phyloP scores from a whole-genome alignment of 1,140 invertebrate species.

The Ceratoteleas bidentatus region DNA sequence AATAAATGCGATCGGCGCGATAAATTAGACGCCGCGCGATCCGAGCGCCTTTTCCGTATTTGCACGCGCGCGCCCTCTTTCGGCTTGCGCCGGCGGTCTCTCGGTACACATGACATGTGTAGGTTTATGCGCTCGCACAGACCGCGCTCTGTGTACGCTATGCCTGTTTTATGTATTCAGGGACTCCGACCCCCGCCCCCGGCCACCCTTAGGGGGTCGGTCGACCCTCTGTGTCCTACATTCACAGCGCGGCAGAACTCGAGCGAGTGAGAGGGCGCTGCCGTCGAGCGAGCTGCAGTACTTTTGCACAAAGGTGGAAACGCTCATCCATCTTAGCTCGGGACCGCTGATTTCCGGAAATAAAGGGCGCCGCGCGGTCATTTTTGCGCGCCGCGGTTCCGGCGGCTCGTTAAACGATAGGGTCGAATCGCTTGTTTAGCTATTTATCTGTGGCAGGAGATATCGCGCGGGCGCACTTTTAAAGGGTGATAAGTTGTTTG shows the following conservation, averaged over 20 bases:
- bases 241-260: slow-evolving; percentile 56
- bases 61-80: slow-evolving; percentile 54
- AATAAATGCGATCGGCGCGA: slow-evolving; percentile 57
- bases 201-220: slow-evolving; percentile 51
- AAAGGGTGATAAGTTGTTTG: too few relatives aligned
- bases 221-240: slow-evolving; percentile 69
- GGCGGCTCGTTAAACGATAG: too few relatives aligned
- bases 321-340: slow-evolving; percentile 69
- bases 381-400: too few relatives aligned
- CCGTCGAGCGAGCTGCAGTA: slow-evolving; percentile 52
- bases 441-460: too few relatives aligned
- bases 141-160: slow-evolving; percentile 39
- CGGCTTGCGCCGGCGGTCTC: slow-evolving; percentile 40
- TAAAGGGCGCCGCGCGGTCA: too few relatives aligned
- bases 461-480: too few relatives aligned
- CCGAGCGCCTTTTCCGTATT: slow-evolving; percentile 54
- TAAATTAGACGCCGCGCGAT: slow-evolving; percentile 53
- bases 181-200: slow-evolving; percentile 51
- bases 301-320: slow-evolving; percentile 48
- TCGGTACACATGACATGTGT: slow-evolving; percentile 67
- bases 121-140: slow-evolving; percentile 60
- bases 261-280: slow-evolving; percentile 28
- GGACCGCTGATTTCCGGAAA: slow-evolving; percentile 67
- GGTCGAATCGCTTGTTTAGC: too few relatives aligned
- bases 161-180: slow-evolving; percentile 70